Percentiles rank a stretch among this genome's conserved stretches.
Evolutionary conservation across 2,113 vertebrate species (phyloP).

Genomic region (Opisthocomus hoazin): DNA sequence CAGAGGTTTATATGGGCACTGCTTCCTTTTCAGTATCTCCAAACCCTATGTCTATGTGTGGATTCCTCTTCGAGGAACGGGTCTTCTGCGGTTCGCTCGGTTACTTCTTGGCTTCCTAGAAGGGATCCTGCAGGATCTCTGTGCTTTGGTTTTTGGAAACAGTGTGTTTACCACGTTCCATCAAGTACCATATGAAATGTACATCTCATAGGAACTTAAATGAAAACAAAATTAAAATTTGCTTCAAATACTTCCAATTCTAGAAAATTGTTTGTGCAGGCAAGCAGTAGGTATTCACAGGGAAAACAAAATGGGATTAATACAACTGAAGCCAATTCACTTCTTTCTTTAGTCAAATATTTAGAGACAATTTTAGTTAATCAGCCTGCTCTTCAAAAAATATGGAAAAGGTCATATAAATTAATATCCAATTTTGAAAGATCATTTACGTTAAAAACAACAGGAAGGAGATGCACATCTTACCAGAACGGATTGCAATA

Average conservation of each 20-base stretch:
- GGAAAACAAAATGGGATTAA: background rate
- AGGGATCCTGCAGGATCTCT: background rate
- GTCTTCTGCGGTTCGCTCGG: background rate
- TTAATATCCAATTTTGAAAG: background rate
- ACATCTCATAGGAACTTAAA: background rate
- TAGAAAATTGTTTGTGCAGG: background rate
- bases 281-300: background rate
- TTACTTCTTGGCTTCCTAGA: background rate
- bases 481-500: background rate
- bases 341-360: constrained; percentile 12
- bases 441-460: background rate
- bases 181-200: background rate
- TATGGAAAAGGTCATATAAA: background rate
- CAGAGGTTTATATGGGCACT: background rate
- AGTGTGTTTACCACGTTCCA: background rate
- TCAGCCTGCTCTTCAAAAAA: background rate
- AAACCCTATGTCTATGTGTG: background rate
- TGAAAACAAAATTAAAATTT: background rate
- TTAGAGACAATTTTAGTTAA: constrained; percentile 9
- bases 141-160: background rate
- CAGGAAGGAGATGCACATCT: background rate
- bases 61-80: background rate
- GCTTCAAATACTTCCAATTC: background rate
- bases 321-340: background rate
- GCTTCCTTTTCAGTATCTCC: background rate